Percentiles rank a stretch among this genome's conserved stretches.
phyloP scores from a whole-genome alignment of 2,113 vertebrate species.

The Antechinus stuartii region DNA sequence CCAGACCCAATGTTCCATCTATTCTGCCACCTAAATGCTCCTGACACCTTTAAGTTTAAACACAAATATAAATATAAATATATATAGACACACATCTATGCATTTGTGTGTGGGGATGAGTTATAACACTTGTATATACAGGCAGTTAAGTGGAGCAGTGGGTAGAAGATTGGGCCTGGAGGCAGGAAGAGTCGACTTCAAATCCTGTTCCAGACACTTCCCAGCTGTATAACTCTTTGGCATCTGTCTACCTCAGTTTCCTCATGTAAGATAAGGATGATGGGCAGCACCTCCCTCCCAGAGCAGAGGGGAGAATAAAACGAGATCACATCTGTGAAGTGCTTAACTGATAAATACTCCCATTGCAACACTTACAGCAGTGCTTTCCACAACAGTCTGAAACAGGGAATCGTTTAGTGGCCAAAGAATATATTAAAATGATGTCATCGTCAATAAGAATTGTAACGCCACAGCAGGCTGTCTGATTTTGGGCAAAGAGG shows the following conservation, averaged over 20 bases:
- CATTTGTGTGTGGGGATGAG: no score
- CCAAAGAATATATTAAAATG: not conserved
- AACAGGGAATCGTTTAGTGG: not conserved
- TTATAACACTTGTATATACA: no score
- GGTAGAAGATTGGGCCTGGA: no score
- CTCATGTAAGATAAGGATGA: not conserved
- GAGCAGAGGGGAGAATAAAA: not conserved
- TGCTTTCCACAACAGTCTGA: not conserved
- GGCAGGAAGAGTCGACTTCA: no score
- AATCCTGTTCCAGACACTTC: not conserved
- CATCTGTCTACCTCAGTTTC: not conserved
- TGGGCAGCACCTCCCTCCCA: not conserved
- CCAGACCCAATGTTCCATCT: no score
- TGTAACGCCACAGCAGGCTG: not conserved
- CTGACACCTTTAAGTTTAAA: no score
- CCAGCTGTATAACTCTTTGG: not conserved
- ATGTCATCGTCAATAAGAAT: not conserved
- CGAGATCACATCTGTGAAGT: not conserved
- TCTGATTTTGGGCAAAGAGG: not conserved
- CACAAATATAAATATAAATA: no score
- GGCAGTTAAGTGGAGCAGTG: no score
- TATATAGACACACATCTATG: no score
- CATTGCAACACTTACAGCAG: not conserved
- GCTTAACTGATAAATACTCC: not conserved
- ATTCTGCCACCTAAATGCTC: no score